Evolutionary conservation across 2,113 vertebrate species (phyloP).

Genomic region (Oxygymnocypris stewartii): DNA sequence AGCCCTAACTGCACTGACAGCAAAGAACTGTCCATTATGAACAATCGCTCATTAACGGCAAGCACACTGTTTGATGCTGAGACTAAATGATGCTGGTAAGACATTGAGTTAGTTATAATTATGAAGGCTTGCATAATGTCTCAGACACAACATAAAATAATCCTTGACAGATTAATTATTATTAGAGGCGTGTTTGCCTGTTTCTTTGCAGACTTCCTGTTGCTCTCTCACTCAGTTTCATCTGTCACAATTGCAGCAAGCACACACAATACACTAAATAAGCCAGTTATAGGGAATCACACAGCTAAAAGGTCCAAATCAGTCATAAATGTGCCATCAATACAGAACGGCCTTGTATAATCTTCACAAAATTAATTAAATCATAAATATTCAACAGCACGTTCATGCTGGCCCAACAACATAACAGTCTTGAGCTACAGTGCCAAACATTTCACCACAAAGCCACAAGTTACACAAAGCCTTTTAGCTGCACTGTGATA

Average conservation of each 20-base stretch:
- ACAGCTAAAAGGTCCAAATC: not conserved
- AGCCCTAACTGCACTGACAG: not conserved
- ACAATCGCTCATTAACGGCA: not conserved
- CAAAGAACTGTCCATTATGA: not conserved
- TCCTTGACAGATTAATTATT: not conserved
- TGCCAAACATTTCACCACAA: not conserved
- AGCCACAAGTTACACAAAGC: not conserved
- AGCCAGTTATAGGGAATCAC: not conserved
- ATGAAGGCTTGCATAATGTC: not conserved
- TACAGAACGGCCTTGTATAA: not conserved
- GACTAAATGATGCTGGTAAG: not conserved
- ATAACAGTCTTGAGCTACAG: not conserved
- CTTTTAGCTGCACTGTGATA: not conserved
- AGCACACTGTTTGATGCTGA: not conserved
- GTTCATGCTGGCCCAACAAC: not conserved
- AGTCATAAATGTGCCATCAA: not conserved
- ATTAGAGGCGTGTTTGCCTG: not conserved
- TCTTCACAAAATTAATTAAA: not conserved
- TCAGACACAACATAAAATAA: not conserved
- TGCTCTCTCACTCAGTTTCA: not conserved
- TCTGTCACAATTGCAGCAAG: not conserved
- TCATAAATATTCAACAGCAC: not conserved
- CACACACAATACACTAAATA: conserved; percentile 3
- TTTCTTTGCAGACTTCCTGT: conserved; percentile 27
- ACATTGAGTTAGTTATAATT: not conserved